Percentiles rank a stretch among this genome's conserved stretches.
Conservation (phyloP, 2,113 vertebrate species). For the Hippocampus mohnikei region DNA sequence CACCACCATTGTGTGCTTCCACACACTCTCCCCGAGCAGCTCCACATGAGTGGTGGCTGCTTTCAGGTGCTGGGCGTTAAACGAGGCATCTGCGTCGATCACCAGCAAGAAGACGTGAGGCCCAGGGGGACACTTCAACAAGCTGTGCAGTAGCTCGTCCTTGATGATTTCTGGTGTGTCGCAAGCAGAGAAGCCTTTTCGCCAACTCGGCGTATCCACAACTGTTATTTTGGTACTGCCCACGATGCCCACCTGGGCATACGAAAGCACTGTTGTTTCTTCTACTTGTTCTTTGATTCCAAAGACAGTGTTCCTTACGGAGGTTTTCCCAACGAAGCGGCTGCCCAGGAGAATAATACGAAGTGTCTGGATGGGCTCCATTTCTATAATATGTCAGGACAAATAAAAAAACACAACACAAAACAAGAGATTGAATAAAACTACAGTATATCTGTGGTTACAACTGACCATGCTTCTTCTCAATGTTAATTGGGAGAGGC, state of each 20-base stretch:
- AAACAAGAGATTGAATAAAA: background rate
- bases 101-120: constrained; percentile 51
- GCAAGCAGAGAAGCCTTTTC: constrained; percentile 32
- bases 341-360: constrained; percentile 46
- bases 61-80: constrained; percentile 22
- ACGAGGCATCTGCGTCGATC: constrained; percentile 42
- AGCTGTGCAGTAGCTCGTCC: constrained; percentile 38
- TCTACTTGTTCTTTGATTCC: constrained; percentile 26
- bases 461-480: background rate
- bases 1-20: constrained; percentile 40
- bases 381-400: background rate
- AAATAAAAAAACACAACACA: background rate
- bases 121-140: constrained; percentile 45
- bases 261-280: constrained; percentile 2
- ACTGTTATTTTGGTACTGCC: constrained; percentile 28
- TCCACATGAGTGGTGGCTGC: constrained; percentile 39
- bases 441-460: background rate
- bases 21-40: constrained; percentile 35
- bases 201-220: constrained; percentile 57
- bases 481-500: background rate
- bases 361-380: constrained; percentile 17
- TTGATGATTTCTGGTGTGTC: constrained; percentile 37
- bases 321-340: constrained; percentile 43
- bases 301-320: constrained; percentile 32
- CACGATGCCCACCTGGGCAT: constrained; percentile 1